These are phyloP conservation scores for Ormyrus nitidulus DNA, from an alignment of 2,888 invertebrate species.

Conservation along the genomic window DNA sequence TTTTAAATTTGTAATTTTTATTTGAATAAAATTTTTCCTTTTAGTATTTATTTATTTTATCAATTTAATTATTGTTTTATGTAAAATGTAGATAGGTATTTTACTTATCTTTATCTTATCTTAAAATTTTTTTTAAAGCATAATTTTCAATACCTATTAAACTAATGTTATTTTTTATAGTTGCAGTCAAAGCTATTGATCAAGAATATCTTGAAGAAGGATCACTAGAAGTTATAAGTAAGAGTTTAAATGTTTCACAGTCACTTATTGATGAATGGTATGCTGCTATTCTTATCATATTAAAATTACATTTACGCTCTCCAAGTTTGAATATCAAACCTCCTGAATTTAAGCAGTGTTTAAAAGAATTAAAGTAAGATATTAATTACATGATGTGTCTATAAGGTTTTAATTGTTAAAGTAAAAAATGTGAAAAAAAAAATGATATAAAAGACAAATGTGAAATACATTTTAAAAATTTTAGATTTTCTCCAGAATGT, in stretches of 20 bases:
- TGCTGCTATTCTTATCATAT: slow-evolving; percentile 76
- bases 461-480: slow-evolving; percentile 41
- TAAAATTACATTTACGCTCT: slow-evolving; percentile 76
- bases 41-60: slow-evolving; percentile 2
- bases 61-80: slow-evolving; percentile 15
- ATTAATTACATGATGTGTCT: background rate
- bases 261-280: slow-evolving; percentile 77
- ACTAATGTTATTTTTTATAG: slow-evolving; percentile 58
- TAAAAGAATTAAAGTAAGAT: slow-evolving; percentile 75
- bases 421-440: background rate
- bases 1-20: no score
- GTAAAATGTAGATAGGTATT: background rate
- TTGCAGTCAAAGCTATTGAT: slow-evolving; percentile 71
- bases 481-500: slow-evolving; percentile 76
- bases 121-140: background rate
- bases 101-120: background rate
- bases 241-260: slow-evolving; percentile 70
- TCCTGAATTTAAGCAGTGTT: slow-evolving; percentile 75
- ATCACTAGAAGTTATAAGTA: slow-evolving; percentile 69
- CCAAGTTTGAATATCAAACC: slow-evolving; percentile 75
- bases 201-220: slow-evolving; percentile 71
- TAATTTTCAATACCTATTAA: background rate
- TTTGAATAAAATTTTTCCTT: background rate
- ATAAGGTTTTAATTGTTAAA: slow-evolving; percentile 12
- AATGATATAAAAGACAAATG: no score